Base-by-base conservation (phyloP, 1,140 invertebrate genomes). In the Drosophila insularis region DNA sequence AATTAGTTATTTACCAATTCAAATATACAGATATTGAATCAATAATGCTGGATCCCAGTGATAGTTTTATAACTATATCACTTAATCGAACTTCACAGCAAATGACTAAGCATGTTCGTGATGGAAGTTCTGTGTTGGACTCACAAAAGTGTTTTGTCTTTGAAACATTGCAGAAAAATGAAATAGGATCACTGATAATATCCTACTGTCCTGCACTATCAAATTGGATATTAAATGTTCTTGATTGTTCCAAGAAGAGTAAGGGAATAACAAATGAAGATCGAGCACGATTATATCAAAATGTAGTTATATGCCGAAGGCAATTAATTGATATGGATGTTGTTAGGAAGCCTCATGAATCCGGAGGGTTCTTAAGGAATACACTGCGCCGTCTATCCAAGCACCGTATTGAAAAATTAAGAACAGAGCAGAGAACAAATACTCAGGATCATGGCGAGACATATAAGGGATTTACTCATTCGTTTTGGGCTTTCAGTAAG, bases 121-220 rank as follows among this genome's bases (percentile, higher is more conserved):
- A 75, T 13, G 63, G 59, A 23, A 62, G 46, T 43, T 56, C 53
- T 65, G 14, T 78, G 11, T 50, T 75, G 14, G 95, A 94, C 80
- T 94, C 94, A 50, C 96, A 95, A 93, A 97, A 97, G 80, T 98
- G 97, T 92, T 98, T 98, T 92, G 97, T 98, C 13, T 98, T 99
- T 90, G 98, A 98, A 92, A 98, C 97, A 1, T 91, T 93, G 10
- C 96, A 97, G 82, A 98, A 98, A 91, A 94, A 95, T 74, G 97
- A 98, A 93, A 98, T 98, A 67, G 98, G 97, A 4, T 97, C 97
- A 86, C 92, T 99, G 21, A 98, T 98, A 78, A 96, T 97, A 2
- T 97, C 97, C 43, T 99, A 99, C 91, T 98, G 95, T 81, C 97
- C 97, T 0, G 92, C 94, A 10, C 93, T 98, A 43, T 96, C 96